Evolutionary conservation across 2,113 vertebrate species (phyloP).

Genomic region (Pachycephala philippinensis): DNA sequence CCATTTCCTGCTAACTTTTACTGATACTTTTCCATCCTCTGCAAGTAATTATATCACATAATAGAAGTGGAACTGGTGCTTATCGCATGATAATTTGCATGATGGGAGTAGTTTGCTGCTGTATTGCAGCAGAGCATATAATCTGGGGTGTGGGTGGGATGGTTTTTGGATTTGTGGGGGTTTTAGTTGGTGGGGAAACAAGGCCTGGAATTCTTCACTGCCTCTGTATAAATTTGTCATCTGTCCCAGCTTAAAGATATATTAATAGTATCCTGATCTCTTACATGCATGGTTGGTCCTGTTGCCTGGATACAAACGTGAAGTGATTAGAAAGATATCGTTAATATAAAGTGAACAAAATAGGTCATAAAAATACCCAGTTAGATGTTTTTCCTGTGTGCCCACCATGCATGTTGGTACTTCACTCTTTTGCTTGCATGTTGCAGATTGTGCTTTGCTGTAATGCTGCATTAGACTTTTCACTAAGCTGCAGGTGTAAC

Average conservation of each 20-base stretch:
- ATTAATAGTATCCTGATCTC: conserved; percentile 29
- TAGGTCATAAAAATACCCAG: background rate
- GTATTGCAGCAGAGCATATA: background rate
- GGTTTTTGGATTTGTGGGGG: background rate
- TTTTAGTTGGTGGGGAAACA: background rate
- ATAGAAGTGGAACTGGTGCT: background rate
- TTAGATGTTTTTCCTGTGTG: background rate
- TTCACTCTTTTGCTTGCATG: background rate
- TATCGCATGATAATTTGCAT: background rate
- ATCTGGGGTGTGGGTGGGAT: background rate
- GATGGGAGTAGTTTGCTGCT: background rate
- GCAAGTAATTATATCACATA: background rate
- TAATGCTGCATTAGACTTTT: background rate
- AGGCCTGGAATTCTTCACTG: background rate
- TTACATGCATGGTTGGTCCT: background rate
- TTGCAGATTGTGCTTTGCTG: background rate
- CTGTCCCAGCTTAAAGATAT: background rate
- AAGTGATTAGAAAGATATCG: conserved; percentile 19
- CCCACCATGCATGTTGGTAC: fast-evolving
- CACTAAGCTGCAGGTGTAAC: background rate
- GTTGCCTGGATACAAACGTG: conserved; percentile 38
- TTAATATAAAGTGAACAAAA: conserved; percentile 27
- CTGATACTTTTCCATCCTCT: background rate
- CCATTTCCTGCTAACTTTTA: background rate
- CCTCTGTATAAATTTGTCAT: conserved; percentile 7